These are phyloP conservation scores for Archegozetes longisetosus DNA, from an alignment of 1,140 invertebrate species.

Conservation along the genomic window DNA sequence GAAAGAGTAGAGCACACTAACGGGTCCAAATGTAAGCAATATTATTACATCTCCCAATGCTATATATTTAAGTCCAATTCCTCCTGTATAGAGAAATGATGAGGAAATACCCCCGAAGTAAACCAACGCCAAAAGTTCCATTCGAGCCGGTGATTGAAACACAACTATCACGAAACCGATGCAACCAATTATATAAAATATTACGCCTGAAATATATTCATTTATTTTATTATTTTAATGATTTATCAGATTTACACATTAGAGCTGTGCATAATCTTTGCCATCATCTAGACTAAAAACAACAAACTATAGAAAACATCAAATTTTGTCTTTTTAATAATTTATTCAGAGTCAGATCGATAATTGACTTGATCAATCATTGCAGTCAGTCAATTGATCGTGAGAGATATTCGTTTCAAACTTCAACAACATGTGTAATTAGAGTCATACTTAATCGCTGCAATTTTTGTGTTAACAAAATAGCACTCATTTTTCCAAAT, in stretches of 20 bases:
- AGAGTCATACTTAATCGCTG: too few species aligned
- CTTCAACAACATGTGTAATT: too few species aligned
- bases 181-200: conserved; percentile 71
- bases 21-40: conserved; percentile 79
- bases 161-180: conserved; percentile 67
- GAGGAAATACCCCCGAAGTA: conserved; percentile 91
- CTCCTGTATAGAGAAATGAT: conserved; percentile 75
- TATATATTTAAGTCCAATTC: conserved; percentile 85
- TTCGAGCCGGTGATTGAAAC: conserved; percentile 63
- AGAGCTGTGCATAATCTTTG: too few species aligned
- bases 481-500: too few species aligned
- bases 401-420: too few species aligned
- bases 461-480: too few species aligned
- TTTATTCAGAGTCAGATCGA: not conserved
- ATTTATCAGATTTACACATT: too few species aligned
- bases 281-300: too few species aligned
- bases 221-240: too few species aligned
- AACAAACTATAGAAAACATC: too few species aligned
- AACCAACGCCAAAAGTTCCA: conserved; percentile 81
- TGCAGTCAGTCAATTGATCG: not conserved
- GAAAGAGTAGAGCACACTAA: conserved; percentile 84
- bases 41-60: conserved; percentile 76
- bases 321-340: not conserved
- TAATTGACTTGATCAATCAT: not conserved
- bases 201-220: conserved; percentile 35